Evolutionary conservation across 2,113 vertebrate species (phyloP), one percentile per base, ranked within the genome.

Genomic region (Rafetus swinhoei): DNA sequence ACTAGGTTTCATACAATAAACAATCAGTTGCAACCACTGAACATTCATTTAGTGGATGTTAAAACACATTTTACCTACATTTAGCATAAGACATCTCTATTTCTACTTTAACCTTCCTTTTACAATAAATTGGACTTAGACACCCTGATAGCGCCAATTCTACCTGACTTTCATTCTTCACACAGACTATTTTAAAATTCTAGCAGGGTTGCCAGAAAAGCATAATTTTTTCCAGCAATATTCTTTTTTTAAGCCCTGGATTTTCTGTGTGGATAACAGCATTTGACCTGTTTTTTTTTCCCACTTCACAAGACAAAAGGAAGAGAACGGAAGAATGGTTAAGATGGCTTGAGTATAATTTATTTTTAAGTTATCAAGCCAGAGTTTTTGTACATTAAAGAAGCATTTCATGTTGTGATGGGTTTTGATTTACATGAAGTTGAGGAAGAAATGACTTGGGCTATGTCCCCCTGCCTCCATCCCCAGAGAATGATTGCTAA

Each of bases 221-320:
- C 90, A 93, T 91, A 79, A 56, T 93, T 69, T 13, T 45, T 53
- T 92, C 74, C 62, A 92, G 32, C n/a, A 72, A 32, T 83, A 77
- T 88, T 21, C 59, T 18, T 3, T 81, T 90, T 81, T 87, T 89
- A 89, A 94, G 94, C 91, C 89, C 84, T 94, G 88, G 59, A 87
- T 95, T 95, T 95, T 96, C 95, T 95, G 92, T 95, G 92, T 85
- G 62, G 94, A 94, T 93, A 97, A 93, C 86, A 94, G 91, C 91
- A 95, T 94, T 90, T 95, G 96, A 96, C 96, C 94, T 95, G 94
- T 95, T 97, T 97, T 96, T 97, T 94, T 92, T 12, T 53, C 7
- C 57, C 86, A 39, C 39, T 93, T 90, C 86, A 92, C 72, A 88
- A 92, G 84, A 86, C 62, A 87, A 90, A 3, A 10, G 57, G 45